phyloP scores from a whole-genome alignment of 2,888 invertebrate genomes.

The Agrochola lychnidis region DNA sequence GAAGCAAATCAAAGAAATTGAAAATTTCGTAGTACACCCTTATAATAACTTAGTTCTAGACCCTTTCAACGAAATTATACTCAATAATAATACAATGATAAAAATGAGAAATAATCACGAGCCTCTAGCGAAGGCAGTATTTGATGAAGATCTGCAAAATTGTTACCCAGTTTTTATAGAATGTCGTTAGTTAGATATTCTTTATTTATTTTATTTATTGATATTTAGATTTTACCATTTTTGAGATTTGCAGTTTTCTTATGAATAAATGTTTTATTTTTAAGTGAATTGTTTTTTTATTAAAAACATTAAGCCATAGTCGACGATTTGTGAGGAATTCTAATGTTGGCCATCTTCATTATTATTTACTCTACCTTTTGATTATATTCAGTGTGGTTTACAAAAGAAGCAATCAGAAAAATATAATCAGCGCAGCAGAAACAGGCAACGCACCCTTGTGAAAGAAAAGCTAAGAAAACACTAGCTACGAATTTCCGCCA shows the following conservation, averaged over 20 bases:
- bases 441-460: conserved; percentile 4
- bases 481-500: neutral
- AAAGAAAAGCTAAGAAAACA: neutral
- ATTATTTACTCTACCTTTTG: neutral
- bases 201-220: conserved; percentile 60
- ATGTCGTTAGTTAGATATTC: conserved; percentile 76
- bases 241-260: conserved; percentile 13
- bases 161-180: conserved; percentile 88
- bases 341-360: neutral
- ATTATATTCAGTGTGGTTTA: neutral
- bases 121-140: conserved; percentile 81
- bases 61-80: conserved; percentile 79
- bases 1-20: conserved; percentile 77
- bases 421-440: neutral
- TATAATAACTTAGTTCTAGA: conserved; percentile 80
- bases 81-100: conserved; percentile 83
- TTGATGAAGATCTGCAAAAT: conserved; percentile 73
- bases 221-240: conserved; percentile 13
- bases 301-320: neutral
- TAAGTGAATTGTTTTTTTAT: neutral
- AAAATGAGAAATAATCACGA: conserved; percentile 81
- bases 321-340: neutral
- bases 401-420: neutral
- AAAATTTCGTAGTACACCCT: conserved; percentile 70
- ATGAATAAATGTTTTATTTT: conserved; percentile 42